These are phyloP conservation scores for Heliconius melpomene DNA, from an alignment of 1,140 invertebrate genomes.

Conservation along the genomic window DNA sequence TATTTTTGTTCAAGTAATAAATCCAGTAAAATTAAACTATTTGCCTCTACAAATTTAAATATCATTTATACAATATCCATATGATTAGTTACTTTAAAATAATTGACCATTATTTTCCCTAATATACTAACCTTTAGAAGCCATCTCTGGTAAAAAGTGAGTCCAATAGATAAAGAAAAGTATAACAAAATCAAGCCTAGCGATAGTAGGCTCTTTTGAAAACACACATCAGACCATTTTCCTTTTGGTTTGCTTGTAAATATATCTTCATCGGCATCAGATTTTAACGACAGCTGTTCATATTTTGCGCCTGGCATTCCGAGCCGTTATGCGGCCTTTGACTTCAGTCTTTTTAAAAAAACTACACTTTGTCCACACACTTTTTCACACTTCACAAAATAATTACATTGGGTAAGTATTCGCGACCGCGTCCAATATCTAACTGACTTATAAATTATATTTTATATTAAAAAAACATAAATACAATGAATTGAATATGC, in stretches of 20 bases:
- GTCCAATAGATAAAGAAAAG: conserved; percentile 93
- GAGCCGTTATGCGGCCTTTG: conserved; percentile 23
- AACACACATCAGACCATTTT: conserved; percentile 68
- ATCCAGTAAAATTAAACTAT: background rate
- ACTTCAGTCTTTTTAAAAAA: no score
- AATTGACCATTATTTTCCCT: no score
- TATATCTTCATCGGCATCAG: conserved; percentile 67
- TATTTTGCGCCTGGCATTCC: conserved; percentile 75
- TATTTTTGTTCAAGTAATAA: background rate
- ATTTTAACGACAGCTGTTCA: conserved; percentile 74
- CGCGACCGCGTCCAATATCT: no score
- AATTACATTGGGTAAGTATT: no score
- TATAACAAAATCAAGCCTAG: conserved; percentile 88
- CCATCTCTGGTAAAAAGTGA: conserved; percentile 98
- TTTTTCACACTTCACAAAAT: no score
- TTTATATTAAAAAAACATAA: no score
- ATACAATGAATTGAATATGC: no score
- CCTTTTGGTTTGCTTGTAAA: conserved; percentile 62
- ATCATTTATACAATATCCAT: no score
- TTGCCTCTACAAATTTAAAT: no score
- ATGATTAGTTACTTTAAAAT: no score
- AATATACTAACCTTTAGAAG: conserved; percentile 88
- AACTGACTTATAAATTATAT: no score
- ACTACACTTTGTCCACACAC: no score
- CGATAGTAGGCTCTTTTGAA: conserved; percentile 68